Evolutionary conservation across 2,888 invertebrate genomes (phyloP), one percentile per base, ranked within the genome.

Genomic region (Portevinia maculata): DNA sequence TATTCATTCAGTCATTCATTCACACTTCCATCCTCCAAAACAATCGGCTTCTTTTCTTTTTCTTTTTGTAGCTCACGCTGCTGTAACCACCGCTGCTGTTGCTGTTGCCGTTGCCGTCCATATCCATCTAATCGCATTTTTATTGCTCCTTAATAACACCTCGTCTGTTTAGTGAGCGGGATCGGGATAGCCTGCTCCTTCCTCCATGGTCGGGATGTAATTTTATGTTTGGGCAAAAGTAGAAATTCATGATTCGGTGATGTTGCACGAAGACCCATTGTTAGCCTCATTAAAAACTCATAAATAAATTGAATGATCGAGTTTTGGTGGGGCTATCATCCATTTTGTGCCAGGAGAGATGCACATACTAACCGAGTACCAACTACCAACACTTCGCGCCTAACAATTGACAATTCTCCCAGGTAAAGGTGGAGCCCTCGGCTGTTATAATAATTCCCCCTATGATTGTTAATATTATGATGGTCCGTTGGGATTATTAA

Each of bases 71-170:
- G 46, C 55, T 50, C 59, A 55, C 48, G 60, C 52, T 67, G 79
- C 24, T 57, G 19, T 50, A 19, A 7, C 19, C 50, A 19, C 32
- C 15, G 52, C 19, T 39, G 15, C 50, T 70, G 60, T n/a, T n/a
- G n/a, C n/a, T 24, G 24, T 5, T 24, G 24, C 24, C 24, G 24
- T 24, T 5, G n/a, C 24, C 53, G 50, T 17, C 57, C 78, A 75
- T 67, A 79, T 83, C 65, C 83, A 73, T 83, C 83, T 83, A 83
- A 83, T 83, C 78, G 83, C 50, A 62, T 55, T 83, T 83, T 83
- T 83, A 83, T 83, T 83, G 83, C 83, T 67, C 71, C 78, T 83
- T 78, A 83, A 83, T 83, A 83, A 73, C 83, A 83, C 83, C 78
- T 67, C 78, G 65, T 39, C 48, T 60, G 44, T 39, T 37, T 15